These are phyloP conservation scores for Chymomyza amoena DNA, from an alignment of 2,888 invertebrate species.

Conservation along the genomic window DNA sequence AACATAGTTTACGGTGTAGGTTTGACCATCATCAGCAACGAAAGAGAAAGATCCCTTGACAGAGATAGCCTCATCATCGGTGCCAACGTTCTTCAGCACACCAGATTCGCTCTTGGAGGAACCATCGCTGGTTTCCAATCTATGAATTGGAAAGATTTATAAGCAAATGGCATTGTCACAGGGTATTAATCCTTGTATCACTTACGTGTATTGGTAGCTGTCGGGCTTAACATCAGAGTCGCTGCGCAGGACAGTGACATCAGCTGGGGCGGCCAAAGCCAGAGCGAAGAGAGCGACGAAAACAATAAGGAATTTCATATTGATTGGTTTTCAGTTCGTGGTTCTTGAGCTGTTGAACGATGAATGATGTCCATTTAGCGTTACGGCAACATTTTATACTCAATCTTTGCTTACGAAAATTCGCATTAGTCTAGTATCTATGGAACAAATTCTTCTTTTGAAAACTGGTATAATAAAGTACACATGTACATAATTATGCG, in stretches of 20 bases:
- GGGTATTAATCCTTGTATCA: neutral
- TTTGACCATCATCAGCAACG: constrained; percentile 80
- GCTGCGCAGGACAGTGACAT: neutral
- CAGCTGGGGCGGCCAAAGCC: constrained; percentile 58
- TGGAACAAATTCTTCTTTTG: neutral
- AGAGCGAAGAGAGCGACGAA: constrained; percentile 68
- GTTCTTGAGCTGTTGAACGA: constrained; percentile 30
- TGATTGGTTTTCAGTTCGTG: constrained; percentile 34
- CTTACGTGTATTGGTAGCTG: constrained; percentile 78
- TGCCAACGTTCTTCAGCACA: constrained; percentile 59
- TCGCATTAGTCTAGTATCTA: neutral
- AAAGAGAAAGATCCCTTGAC: constrained; percentile 74
- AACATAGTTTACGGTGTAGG: constrained; percentile 80
- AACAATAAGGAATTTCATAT: constrained; percentile 69
- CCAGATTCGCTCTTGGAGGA: constrained; percentile 32
- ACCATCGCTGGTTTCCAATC: constrained; percentile 63
- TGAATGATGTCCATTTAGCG: constrained; percentile 29
- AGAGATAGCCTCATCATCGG: constrained; percentile 66
- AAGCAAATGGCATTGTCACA: neutral
- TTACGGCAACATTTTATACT: constrained; percentile 15
- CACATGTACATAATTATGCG: neutral
- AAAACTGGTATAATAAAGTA: neutral
- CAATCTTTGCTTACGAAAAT: neutral
- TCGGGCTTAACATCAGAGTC: constrained; percentile 77
- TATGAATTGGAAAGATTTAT: too few relatives aligned